Percentiles rank a stretch among this genome's conserved stretches.
Conservation (phyloP, 2,797 vertebrate genomes). For the Steatocranus sp. region DNA sequence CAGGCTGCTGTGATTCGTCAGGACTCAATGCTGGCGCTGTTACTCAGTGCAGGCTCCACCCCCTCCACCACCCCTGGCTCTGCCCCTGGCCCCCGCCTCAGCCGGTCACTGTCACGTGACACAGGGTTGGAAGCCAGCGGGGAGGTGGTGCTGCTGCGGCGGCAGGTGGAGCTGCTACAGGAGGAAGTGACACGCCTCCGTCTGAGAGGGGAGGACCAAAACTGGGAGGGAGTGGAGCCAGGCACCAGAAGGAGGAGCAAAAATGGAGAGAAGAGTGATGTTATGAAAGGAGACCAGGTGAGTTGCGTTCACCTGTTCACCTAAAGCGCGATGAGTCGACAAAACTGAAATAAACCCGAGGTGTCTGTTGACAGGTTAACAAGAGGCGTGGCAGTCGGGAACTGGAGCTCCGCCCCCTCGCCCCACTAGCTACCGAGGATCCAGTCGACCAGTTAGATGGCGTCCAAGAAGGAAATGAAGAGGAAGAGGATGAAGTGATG, state of each 20-base stretch:
- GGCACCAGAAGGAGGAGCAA: constrained; percentile 24
- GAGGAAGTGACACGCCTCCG: constrained; percentile 81
- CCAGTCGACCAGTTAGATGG: constrained; percentile 66
- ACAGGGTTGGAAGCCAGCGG: constrained; percentile 50
- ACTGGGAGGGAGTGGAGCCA: constrained; percentile 39
- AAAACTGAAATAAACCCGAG: background rate
- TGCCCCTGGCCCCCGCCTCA: constrained; percentile 45
- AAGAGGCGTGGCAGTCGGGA: constrained; percentile 55
- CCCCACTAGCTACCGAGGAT: constrained; percentile 67
- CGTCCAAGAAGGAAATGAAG: constrained; percentile 60
- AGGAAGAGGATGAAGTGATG: constrained; percentile 63
- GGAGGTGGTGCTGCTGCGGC: constrained; percentile 46
- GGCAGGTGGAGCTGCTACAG: constrained; percentile 75
- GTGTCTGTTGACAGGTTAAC: constrained; percentile 8
- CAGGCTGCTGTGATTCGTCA: constrained; percentile 85
- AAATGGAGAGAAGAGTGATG: constrained; percentile 23
- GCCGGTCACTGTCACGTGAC: constrained; percentile 78
- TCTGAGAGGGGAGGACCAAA: constrained; percentile 73
- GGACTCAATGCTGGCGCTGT: constrained; percentile 79
- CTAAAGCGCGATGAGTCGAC: accelerated
- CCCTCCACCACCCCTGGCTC: constrained; percentile 16
- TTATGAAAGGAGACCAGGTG: constrained; percentile 47
- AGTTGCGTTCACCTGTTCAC: background rate
- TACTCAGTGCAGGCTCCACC: background rate
- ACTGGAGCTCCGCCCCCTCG: constrained; percentile 29